These are phyloP conservation scores for Sinhomidia bicolor DNA, from an alignment of 2,888 invertebrate genomes.

Conservation along the genomic window DNA sequence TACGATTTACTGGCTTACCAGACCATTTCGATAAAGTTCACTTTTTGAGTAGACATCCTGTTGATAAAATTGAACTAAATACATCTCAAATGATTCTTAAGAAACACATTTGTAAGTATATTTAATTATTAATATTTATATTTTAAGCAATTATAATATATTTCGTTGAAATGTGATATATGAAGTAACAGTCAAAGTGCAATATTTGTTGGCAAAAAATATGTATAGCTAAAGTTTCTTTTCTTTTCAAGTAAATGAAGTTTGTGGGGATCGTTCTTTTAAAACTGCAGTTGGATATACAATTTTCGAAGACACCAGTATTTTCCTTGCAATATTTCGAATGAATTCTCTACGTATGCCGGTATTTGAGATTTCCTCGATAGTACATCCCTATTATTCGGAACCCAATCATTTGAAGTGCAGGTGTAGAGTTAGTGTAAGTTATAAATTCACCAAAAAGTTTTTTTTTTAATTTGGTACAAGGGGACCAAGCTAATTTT, in stretches of 20 bases:
- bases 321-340: conserved; percentile 73
- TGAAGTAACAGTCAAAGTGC: no score
- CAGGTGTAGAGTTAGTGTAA: conserved; percentile 69
- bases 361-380: conserved; percentile 75
- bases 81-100: conserved; percentile 71
- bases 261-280: conserved; percentile 68
- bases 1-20: conserved; percentile 59
- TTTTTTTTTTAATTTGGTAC: no score
- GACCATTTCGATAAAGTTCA: conserved; percentile 71
- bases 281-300: conserved; percentile 67
- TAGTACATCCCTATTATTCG: conserved; percentile 73
- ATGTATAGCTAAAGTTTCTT: no score
- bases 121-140: no score
- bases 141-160: no score
- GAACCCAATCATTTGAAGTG: conserved; percentile 10
- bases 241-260: conserved; percentile 71
- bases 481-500: no score
- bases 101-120: conserved; percentile 64
- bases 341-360: conserved; percentile 74
- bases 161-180: no score
- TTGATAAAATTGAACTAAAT: conserved; percentile 58
- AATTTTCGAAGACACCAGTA: conserved; percentile 24
- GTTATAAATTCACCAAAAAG: not conserved
- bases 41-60: conserved; percentile 34
- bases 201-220: no score